Conservation (phyloP, 2,797 vertebrate genomes). For the Dromococcyx pavoninus region DNA sequence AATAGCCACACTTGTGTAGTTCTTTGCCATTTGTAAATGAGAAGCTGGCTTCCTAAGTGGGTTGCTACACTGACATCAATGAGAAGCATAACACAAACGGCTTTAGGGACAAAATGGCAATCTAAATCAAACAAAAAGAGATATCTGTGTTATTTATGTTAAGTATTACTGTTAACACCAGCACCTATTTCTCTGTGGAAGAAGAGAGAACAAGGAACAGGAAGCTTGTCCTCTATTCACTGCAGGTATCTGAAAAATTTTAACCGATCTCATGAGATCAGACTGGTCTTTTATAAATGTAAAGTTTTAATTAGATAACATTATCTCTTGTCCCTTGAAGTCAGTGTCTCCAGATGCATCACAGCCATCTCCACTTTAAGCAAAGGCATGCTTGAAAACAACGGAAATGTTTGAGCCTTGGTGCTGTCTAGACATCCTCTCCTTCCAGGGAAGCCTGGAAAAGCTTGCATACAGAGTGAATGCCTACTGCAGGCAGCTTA, state of each 20-base stretch:
- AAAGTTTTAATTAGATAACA: background rate
- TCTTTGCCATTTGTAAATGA: background rate
- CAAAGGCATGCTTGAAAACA: background rate
- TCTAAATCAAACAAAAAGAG: background rate
- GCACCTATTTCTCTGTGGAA: background rate
- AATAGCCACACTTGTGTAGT: background rate
- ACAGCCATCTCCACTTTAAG: background rate
- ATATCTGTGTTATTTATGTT: background rate
- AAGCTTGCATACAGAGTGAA: background rate
- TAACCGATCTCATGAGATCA: background rate
- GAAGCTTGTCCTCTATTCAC: background rate
- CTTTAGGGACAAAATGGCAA: background rate
- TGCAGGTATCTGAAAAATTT: background rate
- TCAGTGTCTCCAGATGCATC: background rate
- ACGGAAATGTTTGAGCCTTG: background rate
- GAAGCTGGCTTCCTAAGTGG: background rate
- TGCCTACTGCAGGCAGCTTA: fast-evolving
- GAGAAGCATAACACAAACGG: background rate
- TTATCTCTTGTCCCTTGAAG: background rate
- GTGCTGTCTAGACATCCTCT: background rate
- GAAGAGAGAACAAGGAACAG: background rate
- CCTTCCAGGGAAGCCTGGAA: fast-evolving
- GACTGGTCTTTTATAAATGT: background rate
- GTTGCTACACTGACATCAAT: background rate
- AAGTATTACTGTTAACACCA: background rate